These are phyloP conservation scores for Pseudomyrmex sp. DNA, from an alignment of 1,140 invertebrate genomes.

Conservation along the genomic window DNA sequence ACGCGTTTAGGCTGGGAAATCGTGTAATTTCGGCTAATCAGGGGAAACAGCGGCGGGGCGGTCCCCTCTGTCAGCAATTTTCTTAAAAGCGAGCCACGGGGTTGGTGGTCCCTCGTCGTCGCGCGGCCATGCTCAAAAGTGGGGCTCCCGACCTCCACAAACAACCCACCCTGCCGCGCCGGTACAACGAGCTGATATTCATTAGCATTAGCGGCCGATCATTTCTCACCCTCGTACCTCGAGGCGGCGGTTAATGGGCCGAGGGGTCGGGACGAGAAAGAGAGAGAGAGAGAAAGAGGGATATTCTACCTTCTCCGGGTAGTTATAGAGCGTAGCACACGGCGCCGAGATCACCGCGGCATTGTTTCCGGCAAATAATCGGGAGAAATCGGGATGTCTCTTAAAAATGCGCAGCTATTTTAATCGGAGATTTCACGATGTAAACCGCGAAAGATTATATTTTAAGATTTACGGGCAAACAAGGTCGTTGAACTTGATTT, in stretches of 20 bases:
- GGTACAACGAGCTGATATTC: conserved; percentile 78
- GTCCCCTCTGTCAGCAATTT: conserved; percentile 77
- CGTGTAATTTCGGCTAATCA: conserved; percentile 79
- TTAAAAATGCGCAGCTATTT: conserved; percentile 49
- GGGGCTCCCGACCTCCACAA: conserved; percentile 63
- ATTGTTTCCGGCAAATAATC: conserved; percentile 70
- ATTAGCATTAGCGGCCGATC: conserved; percentile 81
- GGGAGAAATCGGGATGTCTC: conserved; percentile 57
- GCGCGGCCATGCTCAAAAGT: conserved; percentile 43
- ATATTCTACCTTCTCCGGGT: conserved; percentile 9
- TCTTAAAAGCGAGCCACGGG: conserved; percentile 78
- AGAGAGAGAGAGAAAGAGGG: not conserved
- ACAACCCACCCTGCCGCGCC: conserved; percentile 69
- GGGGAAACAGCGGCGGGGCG: conserved; percentile 66
- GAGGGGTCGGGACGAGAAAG: conserved; percentile 55
- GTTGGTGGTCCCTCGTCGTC: conserved; percentile 45
- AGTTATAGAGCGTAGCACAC: conserved; percentile 36
- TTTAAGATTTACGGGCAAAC: conserved; percentile 13
- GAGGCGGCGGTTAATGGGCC: conserved; percentile 75
- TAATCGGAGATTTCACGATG: conserved; percentile 38
- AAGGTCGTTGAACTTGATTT: conserved; percentile 22
- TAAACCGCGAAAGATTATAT: no score
- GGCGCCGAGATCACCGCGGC: conserved; percentile 67
- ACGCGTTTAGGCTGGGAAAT: conserved; percentile 70
- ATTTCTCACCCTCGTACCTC: conserved; percentile 78